A percentile compares a stretch with the other conserved stretches of the same genome.
These are phyloP conservation scores for Punctoribates punctum DNA, from an alignment of 2,888 invertebrate species.

Conservation along the genomic window DNA sequence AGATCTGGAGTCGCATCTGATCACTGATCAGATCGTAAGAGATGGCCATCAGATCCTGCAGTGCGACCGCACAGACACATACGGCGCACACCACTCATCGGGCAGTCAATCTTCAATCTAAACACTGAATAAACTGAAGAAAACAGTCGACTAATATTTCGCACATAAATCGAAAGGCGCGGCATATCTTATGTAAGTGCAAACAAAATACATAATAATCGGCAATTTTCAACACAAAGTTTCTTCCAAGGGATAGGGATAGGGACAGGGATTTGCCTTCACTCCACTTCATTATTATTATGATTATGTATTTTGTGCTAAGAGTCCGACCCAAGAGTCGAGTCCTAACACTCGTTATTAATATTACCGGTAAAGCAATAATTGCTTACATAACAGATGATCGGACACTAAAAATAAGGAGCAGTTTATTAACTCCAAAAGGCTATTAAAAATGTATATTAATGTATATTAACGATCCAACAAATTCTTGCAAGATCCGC, in stretches of 20 bases:
- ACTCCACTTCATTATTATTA: too few relatives aligned
- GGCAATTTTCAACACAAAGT: background rate
- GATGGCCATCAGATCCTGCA: too few relatives aligned
- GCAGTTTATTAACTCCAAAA: background rate
- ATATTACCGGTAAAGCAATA: background rate
- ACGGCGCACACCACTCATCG: too few relatives aligned
- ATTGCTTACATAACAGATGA: background rate
- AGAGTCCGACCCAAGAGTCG: background rate
- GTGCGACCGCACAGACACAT: too few relatives aligned
- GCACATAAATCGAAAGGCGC: slow-evolving; percentile 2
- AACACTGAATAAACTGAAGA: too few relatives aligned
- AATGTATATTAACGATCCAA: background rate
- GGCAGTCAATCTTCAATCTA: too few relatives aligned
- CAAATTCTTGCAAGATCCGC: background rate
- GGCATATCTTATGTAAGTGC: background rate
- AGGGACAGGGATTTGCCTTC: too few relatives aligned
- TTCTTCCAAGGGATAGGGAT: too few relatives aligned
- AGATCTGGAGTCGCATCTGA: too few relatives aligned
- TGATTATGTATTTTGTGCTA: too few relatives aligned
- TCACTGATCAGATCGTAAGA: too few relatives aligned
- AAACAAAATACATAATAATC: too few relatives aligned
- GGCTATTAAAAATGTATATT: background rate
- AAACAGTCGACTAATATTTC: background rate
- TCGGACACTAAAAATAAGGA: background rate
- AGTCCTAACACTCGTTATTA: background rate